Evolutionary conservation across 2,888 invertebrate genomes (phyloP), one percentile per base, ranked within the genome.

Genomic region (Uropetala carovei): DNA sequence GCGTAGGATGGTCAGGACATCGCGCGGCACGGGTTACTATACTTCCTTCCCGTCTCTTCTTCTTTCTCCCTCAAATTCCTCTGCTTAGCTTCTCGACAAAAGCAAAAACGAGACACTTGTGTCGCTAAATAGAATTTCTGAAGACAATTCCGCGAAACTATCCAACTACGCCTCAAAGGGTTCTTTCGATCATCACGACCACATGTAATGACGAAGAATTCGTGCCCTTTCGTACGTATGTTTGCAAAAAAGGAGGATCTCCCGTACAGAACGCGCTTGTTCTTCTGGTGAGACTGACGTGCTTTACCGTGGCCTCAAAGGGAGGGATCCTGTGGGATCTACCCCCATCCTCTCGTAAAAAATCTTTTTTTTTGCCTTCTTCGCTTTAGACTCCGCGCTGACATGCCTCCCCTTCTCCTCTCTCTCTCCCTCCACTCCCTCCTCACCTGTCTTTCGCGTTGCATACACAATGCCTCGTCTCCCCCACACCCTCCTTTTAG

Each of bases 231-330:
- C 75, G 43, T 43, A n/a, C 89, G 60, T 22, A 14, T 13, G 27
- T 59, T 8, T 59, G 18, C 14, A 60, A 30, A 86, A 11, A 57
- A 86, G 82, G 16, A 57, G 13, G 13, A 14, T 59, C 86, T 27
- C 14, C 60, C 9, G 59, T 13, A 14, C 86, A 27, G 14, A 59
- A 13, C 60, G 9, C 86, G 59, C 30, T 27, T 30, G n/a, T 83
- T 83, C 56, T 83, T 64, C 64, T 30, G 27, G 75, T 27, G 27
- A 27, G 75, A 75, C 75, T 75, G 75, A 75, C 43, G 75, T 75
- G 75, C 75, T 75, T 75, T 75, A 75, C 75, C 75, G 75, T 27
- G 75, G 27, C 75, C 75, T 75, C 75, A 0, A 75, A 75, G 75
- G 43, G 43, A 43, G 43, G 43, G 22, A 10, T 75, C 75, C 75